Conservation (phyloP, 2,888 invertebrate species). For the Crossocerus cetratus region DNA sequence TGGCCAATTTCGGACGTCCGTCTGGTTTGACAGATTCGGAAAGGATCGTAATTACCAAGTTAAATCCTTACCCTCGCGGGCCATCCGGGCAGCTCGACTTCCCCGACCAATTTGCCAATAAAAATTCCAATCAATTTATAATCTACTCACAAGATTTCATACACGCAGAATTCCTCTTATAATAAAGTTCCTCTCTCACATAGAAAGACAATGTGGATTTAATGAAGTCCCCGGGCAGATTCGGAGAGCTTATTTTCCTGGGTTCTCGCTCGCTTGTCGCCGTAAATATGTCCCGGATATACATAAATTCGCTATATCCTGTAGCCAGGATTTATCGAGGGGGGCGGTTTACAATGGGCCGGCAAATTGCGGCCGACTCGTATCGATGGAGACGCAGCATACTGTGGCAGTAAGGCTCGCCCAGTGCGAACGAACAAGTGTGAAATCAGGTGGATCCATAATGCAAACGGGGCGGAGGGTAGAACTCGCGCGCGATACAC, state of each 20-base stretch:
- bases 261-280: background rate
- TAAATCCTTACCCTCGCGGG: conserved; percentile 17
- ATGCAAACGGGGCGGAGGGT: conserved; percentile 62
- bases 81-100: background rate
- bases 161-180: too few relatives aligned
- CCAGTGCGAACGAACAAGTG: conserved; percentile 73
- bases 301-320: conserved; percentile 59
- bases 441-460: conserved; percentile 75
- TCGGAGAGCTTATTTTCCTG: background rate
- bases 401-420: conserved; percentile 22
- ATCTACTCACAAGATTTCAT: too few relatives aligned
- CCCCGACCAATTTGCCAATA: too few relatives aligned
- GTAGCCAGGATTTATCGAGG: conserved; percentile 60
- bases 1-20: conserved; percentile 72
- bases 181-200: too few relatives aligned
- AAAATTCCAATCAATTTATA: too few relatives aligned
- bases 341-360: conserved; percentile 67
- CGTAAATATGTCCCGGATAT: conserved; percentile 38
- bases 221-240: too few relatives aligned
- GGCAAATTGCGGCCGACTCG: conserved; percentile 68
- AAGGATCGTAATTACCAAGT: conserved; percentile 40
- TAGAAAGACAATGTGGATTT: too few relatives aligned
- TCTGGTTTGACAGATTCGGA: conserved; percentile 35
- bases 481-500: conserved; percentile 22
- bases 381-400: conserved; percentile 68